Conservation (phyloP, 2,797 vertebrate genomes). For the Ceryle rudis region DNA sequence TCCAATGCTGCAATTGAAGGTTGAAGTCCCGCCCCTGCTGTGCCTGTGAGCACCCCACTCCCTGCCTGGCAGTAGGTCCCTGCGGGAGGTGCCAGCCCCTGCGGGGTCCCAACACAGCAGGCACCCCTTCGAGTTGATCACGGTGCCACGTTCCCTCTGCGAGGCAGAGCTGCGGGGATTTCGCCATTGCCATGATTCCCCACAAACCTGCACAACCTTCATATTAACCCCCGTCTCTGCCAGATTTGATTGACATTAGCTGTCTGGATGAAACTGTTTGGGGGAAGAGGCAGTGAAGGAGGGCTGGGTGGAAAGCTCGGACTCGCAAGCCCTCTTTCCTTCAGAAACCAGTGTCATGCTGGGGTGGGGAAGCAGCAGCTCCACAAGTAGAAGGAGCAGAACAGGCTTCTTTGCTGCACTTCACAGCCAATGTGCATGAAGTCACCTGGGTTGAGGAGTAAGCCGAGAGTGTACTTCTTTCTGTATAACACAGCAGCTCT, state of each 20-base stretch:
- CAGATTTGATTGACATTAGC: neutral
- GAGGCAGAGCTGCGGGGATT: neutral
- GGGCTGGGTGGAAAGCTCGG: neutral
- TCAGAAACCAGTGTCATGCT: accelerated
- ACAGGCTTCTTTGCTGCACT: neutral
- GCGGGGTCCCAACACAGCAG: neutral
- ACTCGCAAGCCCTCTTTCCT: neutral
- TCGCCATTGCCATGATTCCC: neutral
- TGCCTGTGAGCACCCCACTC: neutral
- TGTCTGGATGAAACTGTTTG: neutral
- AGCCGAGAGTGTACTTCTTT: accelerated
- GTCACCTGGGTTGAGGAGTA: neutral
- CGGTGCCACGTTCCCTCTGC: accelerated
- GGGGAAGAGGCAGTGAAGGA: neutral
- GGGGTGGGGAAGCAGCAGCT: neutral
- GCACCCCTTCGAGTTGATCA: accelerated
- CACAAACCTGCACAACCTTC: neutral
- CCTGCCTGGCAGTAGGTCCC: accelerated
- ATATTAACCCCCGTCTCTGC: neutral
- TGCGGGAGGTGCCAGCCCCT: neutral
- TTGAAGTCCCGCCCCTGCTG: no score
- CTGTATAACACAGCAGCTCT: neutral
- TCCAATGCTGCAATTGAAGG: neutral
- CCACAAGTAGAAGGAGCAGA: neutral
- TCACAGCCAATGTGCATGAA: neutral